Conservation (phyloP, 2,797 vertebrate genomes). For the Crax fasciolata region DNA sequence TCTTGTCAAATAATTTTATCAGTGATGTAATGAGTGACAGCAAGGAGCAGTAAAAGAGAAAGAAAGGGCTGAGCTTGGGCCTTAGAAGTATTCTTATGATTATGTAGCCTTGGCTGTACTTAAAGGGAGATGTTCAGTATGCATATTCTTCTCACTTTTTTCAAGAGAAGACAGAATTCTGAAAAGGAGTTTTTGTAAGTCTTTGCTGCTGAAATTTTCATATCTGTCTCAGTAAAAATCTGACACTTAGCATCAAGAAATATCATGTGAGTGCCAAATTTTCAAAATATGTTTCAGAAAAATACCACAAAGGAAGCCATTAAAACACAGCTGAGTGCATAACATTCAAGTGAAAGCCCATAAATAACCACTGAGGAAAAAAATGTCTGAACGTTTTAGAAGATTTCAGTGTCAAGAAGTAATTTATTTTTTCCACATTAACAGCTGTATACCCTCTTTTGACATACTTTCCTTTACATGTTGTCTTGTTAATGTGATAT, state of each 20-base stretch:
- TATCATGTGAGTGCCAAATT: neutral
- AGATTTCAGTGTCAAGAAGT: neutral
- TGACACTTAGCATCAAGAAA: neutral
- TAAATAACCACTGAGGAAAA: neutral
- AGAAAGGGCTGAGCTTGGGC: neutral
- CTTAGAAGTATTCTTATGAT: neutral
- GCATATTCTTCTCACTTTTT: neutral
- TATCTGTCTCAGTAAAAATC: neutral
- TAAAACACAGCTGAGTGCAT: neutral
- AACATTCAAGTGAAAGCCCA: neutral
- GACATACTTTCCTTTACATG: neutral
- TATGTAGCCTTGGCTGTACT: neutral
- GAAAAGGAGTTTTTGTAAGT: neutral
- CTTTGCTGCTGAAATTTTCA: constrained; percentile 3
- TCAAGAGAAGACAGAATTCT: neutral
- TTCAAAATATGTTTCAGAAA: neutral
- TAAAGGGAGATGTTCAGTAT: neutral
- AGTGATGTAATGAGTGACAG: neutral
- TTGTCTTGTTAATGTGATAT: neutral
- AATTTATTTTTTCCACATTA: neutral
- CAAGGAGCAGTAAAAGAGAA: neutral
- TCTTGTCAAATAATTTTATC: neutral
- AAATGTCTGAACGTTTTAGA: neutral
- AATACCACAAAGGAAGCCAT: neutral
- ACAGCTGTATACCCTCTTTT: neutral